Evolutionary conservation across 2,888 invertebrate genomes (phyloP).

Genomic region (Ophioninae sp.): DNA sequence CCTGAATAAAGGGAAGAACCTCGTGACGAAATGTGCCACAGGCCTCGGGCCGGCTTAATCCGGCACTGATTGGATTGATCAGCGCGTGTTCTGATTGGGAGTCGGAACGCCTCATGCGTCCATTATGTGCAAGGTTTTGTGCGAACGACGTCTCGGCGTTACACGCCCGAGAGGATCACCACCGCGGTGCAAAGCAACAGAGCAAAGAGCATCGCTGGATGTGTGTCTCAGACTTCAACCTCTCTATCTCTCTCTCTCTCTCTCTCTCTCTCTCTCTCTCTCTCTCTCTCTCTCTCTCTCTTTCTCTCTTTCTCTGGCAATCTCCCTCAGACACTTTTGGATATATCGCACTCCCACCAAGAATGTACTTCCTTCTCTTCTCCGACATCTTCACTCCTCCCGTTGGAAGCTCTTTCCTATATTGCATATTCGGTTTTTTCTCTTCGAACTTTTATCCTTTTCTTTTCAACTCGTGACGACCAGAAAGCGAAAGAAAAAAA

Average conservation of each 20-base stretch:
- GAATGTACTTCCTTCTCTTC: constrained; percentile 26
- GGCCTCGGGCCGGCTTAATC: background rate
- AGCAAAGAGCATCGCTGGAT: constrained; percentile 23
- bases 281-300: background rate
- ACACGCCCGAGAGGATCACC: constrained; percentile 63
- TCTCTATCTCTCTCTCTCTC: constrained; percentile 22
- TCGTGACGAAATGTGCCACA: background rate
- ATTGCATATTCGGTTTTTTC: constrained; percentile 12
- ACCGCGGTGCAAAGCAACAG: constrained; percentile 45
- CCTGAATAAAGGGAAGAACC: background rate
- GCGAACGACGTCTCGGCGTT: constrained; percentile 66
- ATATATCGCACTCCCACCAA: constrained; percentile 41
- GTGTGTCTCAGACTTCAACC: constrained; percentile 49
- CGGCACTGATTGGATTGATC: background rate
- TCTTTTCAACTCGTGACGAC: background rate
- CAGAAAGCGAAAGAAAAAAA: background rate
- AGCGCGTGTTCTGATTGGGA: background rate
- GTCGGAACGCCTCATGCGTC: constrained; percentile 22
- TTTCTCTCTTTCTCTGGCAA: constrained; percentile 12
- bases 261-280: constrained; percentile 3
- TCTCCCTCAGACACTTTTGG: constrained; percentile 24
- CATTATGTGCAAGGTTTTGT: constrained; percentile 48
- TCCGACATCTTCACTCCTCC: background rate
- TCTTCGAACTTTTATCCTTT: background rate
- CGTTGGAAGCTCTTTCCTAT: constrained; percentile 28